These are phyloP conservation scores for Ectobius pallidus DNA, from an alignment of 2,888 invertebrate genomes.

Conservation along the genomic window DNA sequence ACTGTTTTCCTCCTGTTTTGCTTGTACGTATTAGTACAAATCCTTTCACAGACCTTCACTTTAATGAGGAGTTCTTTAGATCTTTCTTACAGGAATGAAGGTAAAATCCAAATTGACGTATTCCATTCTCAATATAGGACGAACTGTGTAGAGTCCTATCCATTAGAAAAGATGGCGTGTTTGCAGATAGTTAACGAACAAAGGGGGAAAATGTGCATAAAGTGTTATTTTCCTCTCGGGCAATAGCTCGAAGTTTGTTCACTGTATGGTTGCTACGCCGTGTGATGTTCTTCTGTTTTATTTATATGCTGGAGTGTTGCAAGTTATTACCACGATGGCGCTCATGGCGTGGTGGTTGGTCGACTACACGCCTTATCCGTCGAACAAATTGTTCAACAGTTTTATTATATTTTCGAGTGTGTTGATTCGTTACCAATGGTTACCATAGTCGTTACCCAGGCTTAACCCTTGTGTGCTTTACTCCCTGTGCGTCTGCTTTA, in stretches of 20 bases:
- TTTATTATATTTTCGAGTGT: not conserved
- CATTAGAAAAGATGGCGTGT: not conserved
- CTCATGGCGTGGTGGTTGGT: no score
- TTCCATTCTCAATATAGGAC: no score
- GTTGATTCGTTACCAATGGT: conserved; percentile 26
- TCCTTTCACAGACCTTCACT: not conserved
- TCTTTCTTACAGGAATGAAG: not conserved
- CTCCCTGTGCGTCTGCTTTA: no score
- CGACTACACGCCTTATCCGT: not conserved
- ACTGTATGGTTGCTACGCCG: not conserved
- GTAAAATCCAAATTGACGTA: not conserved
- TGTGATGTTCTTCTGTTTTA: not conserved
- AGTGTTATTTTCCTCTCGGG: no score
- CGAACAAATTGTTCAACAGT: not conserved
- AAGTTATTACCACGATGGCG: no score
- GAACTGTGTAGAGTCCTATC: no score
- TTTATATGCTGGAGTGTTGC: no score
- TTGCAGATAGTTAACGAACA: not conserved
- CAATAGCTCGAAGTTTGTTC: no score
- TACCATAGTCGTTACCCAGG: conserved; percentile 3
- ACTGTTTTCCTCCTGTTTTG: not conserved
- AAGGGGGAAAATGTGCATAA: no score
- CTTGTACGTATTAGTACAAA: not conserved
- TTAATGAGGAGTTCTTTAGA: not conserved
- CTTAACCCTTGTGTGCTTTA: not conserved